phyloP scores from a whole-genome alignment of 1,140 invertebrate genomes.

The Drosophila arawakana region DNA sequence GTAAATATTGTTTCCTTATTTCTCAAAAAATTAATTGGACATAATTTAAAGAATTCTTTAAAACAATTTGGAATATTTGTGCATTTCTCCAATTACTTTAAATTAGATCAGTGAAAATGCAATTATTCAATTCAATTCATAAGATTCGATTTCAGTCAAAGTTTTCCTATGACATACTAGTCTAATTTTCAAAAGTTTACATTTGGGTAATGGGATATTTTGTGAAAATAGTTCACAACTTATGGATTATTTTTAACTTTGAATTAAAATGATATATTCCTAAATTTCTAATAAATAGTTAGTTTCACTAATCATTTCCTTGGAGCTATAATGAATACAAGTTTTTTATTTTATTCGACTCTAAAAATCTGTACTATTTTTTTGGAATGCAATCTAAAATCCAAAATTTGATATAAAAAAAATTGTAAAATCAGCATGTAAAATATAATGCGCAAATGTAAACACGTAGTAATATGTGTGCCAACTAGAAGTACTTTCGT shows the following conservation, averaged over 20 bases:
- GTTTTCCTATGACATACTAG: no score
- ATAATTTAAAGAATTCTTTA: no score
- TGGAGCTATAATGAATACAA: not conserved
- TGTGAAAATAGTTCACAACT: no score
- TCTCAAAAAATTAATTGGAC: no score
- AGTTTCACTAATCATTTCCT: not conserved
- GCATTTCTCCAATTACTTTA: no score
- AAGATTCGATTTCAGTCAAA: no score
- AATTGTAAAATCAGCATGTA: slow-evolving; percentile 12
- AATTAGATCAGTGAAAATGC: no score
- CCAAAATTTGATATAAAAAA: not conserved
- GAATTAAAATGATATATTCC: not conserved
- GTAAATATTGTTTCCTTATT: no score
- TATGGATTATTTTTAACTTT: not conserved
- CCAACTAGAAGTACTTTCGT: not conserved
- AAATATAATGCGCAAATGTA: slow-evolving; percentile 11
- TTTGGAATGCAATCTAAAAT: not conserved
- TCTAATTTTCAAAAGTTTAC: no score
- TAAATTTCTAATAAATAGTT: not conserved
- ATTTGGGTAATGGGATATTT: no score
- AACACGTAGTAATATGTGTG: slow-evolving; percentile 1
- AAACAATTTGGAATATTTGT: no score
- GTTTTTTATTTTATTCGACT: not conserved
- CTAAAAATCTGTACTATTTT: not conserved
- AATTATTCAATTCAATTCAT: no score